These are phyloP conservation scores for Paralvinella palmiformis DNA, from an alignment of 1,140 invertebrate genomes.

Conservation along the genomic window DNA sequence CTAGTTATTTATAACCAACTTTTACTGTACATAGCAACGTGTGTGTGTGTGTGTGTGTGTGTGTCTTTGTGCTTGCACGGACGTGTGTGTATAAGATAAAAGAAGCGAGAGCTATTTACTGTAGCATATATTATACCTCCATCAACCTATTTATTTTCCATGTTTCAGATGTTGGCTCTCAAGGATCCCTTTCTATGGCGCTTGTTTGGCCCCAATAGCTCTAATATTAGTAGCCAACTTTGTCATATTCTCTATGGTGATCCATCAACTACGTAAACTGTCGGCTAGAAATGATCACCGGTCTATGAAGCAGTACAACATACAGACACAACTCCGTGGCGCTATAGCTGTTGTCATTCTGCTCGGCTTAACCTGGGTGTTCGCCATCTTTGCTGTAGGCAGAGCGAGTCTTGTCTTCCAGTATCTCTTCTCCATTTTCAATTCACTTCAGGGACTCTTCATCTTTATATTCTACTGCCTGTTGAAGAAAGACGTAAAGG, in stretches of 20 bases:
- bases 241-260: constrained; percentile 51
- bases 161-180: constrained; percentile 46
- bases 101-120: no score
- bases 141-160: constrained; percentile 3
- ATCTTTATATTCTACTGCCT: constrained; percentile 54
- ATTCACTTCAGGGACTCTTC: constrained; percentile 54
- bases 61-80: no score
- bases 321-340: constrained; percentile 48
- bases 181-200: constrained; percentile 43
- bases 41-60: no score
- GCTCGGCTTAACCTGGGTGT: constrained; percentile 55
- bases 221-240: constrained; percentile 52
- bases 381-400: constrained; percentile 53
- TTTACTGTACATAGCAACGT: no score
- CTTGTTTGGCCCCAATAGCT: constrained; percentile 51
- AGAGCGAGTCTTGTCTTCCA: constrained; percentile 48
- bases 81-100: no score
- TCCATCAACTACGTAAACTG: constrained; percentile 30
- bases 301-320: neutral
- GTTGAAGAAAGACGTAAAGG: constrained; percentile 50
- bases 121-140: no score
- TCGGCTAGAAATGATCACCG: neutral
- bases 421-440: constrained; percentile 55
- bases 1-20: no score
- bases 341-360: constrained; percentile 53